These are phyloP conservation scores for Melanotaenia duboulayi DNA, from an alignment of 2,113 vertebrate genomes.

Conservation along the genomic window DNA sequence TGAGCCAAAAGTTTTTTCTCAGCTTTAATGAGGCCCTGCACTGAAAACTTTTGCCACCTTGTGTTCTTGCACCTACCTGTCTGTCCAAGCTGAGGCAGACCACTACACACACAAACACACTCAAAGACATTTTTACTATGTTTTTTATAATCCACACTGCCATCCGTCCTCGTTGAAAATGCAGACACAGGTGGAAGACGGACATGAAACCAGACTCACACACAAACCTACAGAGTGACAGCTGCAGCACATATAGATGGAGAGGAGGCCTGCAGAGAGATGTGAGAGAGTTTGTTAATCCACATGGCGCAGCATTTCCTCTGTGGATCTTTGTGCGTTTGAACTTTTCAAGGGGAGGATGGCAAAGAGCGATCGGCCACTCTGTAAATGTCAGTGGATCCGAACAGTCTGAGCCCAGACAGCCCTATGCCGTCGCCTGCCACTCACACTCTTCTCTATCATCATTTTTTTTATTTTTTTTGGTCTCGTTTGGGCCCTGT, in stretches of 20 bases:
- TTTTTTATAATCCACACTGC: conserved; percentile 14
- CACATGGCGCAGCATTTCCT: conserved; percentile 62
- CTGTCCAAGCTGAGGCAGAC: conserved; percentile 10
- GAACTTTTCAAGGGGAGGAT: conserved; percentile 76
- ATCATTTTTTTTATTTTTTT: conserved; percentile 32
- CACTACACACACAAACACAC: not conserved
- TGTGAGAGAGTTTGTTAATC: conserved; percentile 66
- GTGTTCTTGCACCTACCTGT: conserved; percentile 23
- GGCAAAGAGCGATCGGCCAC: conserved; percentile 65
- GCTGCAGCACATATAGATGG: conserved; percentile 21
- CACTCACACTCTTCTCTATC: conserved; percentile 61
- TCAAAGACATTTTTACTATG: not conserved
- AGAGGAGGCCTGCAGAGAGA: conserved; percentile 50
- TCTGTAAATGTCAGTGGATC: conserved; percentile 81
- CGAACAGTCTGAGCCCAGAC: conserved; percentile 57
- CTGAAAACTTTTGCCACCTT: conserved; percentile 19
- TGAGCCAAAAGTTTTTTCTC: conserved; percentile 45
- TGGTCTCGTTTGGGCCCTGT: conserved; percentile 35
- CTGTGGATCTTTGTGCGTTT: conserved; percentile 66
- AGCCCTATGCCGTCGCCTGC: conserved; percentile 51
- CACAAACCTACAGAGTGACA: conserved; percentile 44
- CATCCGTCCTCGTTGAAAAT: conserved; percentile 29
- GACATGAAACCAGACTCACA: conserved; percentile 18
- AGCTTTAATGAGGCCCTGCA: conserved; percentile 61
- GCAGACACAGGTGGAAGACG: conserved; percentile 29